Conservation (phyloP, 2,888 invertebrate genomes). For the Osmoderma eremita region DNA sequence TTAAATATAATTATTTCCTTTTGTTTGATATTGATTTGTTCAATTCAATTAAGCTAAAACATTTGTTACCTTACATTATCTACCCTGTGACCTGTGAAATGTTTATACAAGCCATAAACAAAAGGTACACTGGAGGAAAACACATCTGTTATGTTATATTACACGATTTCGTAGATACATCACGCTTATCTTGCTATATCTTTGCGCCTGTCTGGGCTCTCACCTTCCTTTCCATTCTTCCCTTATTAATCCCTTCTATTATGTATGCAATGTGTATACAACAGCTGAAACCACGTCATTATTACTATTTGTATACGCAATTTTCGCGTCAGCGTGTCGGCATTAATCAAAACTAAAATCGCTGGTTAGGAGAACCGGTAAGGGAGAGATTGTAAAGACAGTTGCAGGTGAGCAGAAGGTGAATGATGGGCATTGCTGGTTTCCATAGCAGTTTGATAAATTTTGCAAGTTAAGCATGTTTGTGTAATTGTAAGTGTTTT, state of each 20-base stretch:
- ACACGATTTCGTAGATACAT: slow-evolving; percentile 9
- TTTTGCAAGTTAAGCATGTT: no score
- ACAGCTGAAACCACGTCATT: slow-evolving; percentile 30
- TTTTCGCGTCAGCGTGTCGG: slow-evolving; percentile 51
- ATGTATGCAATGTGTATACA: slow-evolving; percentile 27
- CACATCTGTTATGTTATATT: neutral
- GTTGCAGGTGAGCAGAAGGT: slow-evolving; percentile 12
- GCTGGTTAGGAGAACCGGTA: neutral
- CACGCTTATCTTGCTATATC: slow-evolving; percentile 21
- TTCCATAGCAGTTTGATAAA: no score
- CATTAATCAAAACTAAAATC: slow-evolving; percentile 53
- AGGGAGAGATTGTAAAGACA: neutral
- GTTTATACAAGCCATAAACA: no score
- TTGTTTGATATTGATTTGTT: no score
- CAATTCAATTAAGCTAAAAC: no score
- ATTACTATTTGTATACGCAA: slow-evolving; percentile 42
- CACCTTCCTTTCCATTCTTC: slow-evolving; percentile 28
- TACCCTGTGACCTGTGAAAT: no score
- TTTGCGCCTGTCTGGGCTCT: slow-evolving; percentile 5
- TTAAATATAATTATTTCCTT: no score
- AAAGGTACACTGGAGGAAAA: slow-evolving; percentile 8
- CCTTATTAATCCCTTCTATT: slow-evolving; percentile 33
- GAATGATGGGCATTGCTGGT: neutral
- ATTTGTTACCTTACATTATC: no score
- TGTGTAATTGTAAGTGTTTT: no score